Evolutionary conservation across 2,888 invertebrate genomes (phyloP).

Genomic region (Cheiracanthium punctorium): DNA sequence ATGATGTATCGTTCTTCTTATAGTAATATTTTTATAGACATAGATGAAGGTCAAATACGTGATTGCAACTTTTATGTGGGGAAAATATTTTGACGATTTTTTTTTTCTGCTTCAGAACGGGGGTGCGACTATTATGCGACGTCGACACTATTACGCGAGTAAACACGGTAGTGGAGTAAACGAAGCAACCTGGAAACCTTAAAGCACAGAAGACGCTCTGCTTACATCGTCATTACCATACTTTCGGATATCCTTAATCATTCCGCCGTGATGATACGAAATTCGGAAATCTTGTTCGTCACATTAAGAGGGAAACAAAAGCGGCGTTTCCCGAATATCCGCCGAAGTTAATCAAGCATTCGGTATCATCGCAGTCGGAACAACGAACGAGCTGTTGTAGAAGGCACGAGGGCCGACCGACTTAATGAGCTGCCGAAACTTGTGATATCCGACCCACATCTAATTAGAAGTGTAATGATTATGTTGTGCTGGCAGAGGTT

Average conservation of each 20-base stretch:
- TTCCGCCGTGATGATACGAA: slow-evolving; percentile 31
- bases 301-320: slow-evolving; percentile 28
- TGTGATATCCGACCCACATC: slow-evolving; percentile 53
- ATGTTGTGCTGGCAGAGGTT: slow-evolving; percentile 9
- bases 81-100: no score
- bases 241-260: slow-evolving; percentile 68
- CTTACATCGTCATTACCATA: slow-evolving; percentile 49
- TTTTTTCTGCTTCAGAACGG: no score
- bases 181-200: no score
- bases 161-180: no score
- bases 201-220: no score
- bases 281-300: slow-evolving; percentile 41
- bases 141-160: no score
- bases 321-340: slow-evolving; percentile 50
- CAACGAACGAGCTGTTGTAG: slow-evolving; percentile 19
- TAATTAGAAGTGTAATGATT: slow-evolving; percentile 58
- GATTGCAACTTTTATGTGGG: no score
- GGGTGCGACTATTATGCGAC: no score
- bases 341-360: slow-evolving; percentile 66
- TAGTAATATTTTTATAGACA: no score
- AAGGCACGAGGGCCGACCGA: slow-evolving; percentile 39
- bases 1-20: no score
- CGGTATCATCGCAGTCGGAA: slow-evolving; percentile 38
- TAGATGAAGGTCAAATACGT: no score
- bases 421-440: slow-evolving; percentile 57